Conservation (phyloP, 92 coral and sea anemone species). For the Meandrina meandrites region DNA sequence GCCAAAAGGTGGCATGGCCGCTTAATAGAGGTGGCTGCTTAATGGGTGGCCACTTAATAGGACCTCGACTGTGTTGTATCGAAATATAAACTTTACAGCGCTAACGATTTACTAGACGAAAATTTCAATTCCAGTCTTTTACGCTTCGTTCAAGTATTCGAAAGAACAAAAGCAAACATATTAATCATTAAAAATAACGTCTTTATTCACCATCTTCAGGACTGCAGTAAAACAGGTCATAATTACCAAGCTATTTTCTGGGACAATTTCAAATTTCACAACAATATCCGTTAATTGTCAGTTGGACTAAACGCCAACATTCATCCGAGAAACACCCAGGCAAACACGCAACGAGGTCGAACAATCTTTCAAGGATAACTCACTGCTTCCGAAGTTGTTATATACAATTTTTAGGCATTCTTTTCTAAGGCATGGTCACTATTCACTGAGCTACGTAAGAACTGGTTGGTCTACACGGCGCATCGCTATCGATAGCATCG, state of each 20-base stretch:
- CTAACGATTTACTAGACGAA: no score
- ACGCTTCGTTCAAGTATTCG: no score
- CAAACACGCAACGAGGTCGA: neutral
- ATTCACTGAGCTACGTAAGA: slow-evolving; percentile 58
- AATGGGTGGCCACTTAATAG: no score
- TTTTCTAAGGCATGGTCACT: neutral
- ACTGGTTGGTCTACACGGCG: slow-evolving; percentile 83
- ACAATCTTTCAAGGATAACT: neutral
- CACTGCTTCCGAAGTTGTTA: slow-evolving; percentile 1
- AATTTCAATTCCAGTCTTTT: no score
- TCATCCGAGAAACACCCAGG: neutral
- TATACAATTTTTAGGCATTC: slow-evolving; percentile 14
- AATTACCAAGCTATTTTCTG: neutral
- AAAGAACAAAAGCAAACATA: neutral
- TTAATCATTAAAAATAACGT: neutral
- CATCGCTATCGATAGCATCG: slow-evolving; percentile 93
- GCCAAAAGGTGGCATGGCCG: no score
- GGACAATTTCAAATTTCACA: neutral
- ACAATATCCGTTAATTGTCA: neutral
- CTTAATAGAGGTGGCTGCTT: no score
- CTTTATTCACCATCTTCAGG: slow-evolving; percentile 9
- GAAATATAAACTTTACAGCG: no score
- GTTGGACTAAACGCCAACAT: neutral
- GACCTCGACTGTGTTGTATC: no score
- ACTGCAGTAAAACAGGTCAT: neutral